Base-by-base conservation (phyloP, 1,140 invertebrate species). In the Pogonus chalceus region DNA sequence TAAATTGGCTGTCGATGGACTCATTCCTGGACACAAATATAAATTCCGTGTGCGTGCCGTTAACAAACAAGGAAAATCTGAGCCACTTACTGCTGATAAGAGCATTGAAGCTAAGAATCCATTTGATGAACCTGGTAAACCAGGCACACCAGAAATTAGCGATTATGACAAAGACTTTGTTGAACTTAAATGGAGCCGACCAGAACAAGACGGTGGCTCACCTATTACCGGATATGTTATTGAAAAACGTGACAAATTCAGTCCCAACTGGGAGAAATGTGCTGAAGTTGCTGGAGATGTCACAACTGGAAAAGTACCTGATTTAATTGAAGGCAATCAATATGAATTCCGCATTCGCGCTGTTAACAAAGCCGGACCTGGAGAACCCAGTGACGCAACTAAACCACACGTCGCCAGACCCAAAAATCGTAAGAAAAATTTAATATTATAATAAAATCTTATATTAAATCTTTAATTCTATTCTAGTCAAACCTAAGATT, bases 61-160 rank as follows among this genome's bases (percentile, higher is more conserved):
- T 26, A 99, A 99, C 65, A 88, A 88, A 56, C 90, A 97, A 77
- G 96, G 96, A 48, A 88, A 88, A 71, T 96, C 94, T 20, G 93
- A 98, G 63, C 94, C 95, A 18, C 75, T 99, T 1, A 87, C 87
- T 1, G 85, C 92, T 16, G 76, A 80, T n/a, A 84, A 90, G 63
- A 79, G 88, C n/a, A 92, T 90, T 58, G 85, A 96, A 71, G 96
- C 96, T 39, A 98, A 98, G 70, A 97, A 99, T 88, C 96, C 96
- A 46, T 99, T 90, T 72, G 92, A 90, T 82, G 75, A 81, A 67
- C 75, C 73, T 52, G 82, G 84, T 50, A 86, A 90, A 65, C 90
- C 92, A n/a, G 87, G 90, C 21, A 86, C 83, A 3, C 92, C 93
- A 2, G 82, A 85, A 57, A 86, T 98, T 62, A 81, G 80, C 55